Percentiles rank a stretch among this genome's conserved stretches.
Conservation (phyloP, 64 coral and sea anemone genomes). For the Montipora efflorescens region DNA sequence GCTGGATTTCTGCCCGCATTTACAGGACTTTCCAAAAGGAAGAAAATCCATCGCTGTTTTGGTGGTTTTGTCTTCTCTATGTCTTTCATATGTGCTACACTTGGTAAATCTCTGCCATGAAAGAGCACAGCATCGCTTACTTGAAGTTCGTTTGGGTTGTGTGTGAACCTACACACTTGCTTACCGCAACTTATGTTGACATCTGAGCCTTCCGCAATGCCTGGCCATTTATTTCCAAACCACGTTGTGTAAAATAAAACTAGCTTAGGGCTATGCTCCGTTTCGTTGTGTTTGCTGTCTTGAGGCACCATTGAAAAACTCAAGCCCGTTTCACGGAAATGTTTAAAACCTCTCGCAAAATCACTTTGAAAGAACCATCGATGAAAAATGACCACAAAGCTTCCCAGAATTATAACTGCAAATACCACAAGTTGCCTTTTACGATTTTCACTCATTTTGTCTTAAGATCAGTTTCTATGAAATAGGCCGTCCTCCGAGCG, state of each 20-base stretch:
- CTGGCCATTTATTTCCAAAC: neutral
- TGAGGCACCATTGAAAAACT: too few relatives aligned
- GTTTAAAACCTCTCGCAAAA: neutral
- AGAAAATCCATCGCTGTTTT: slow-evolving; percentile 74
- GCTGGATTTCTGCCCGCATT: neutral
- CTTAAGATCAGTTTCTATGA: too few relatives aligned
- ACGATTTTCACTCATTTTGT: too few relatives aligned
- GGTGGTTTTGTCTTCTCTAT: neutral
- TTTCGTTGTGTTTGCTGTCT: neutral
- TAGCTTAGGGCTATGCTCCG: neutral
- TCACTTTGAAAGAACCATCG: neutral
- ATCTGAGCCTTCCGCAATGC: neutral
- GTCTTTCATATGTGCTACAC: neutral
- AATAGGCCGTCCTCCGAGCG: too few relatives aligned
- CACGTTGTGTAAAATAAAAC: neutral
- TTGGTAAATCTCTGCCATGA: slow-evolving; percentile 61
- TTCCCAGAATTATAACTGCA: neutral
- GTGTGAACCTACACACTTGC: neutral
- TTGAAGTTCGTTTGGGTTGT: neutral
- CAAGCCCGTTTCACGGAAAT: too few relatives aligned
- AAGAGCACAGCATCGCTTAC: slow-evolving; percentile 19
- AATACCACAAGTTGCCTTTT: too few relatives aligned
- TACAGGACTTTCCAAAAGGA: slow-evolving; percentile 51
- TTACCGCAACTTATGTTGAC: neutral
- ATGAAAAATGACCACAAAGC: neutral